Base-by-base conservation (phyloP, 2,113 vertebrate genomes). In the Thamnaconus septentrionalis region DNA sequence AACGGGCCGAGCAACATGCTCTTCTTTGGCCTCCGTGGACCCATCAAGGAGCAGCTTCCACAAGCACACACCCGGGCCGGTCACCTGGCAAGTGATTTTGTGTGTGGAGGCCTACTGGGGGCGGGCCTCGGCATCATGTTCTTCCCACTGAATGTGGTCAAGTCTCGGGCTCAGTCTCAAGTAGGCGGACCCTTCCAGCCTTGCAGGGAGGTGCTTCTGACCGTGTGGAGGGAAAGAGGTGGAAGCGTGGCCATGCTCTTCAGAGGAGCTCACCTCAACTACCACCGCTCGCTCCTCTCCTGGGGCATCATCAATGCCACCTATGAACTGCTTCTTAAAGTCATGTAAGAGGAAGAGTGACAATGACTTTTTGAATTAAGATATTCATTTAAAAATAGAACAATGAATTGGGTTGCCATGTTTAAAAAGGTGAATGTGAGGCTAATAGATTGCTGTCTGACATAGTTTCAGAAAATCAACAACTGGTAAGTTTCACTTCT, bases 261-360 rank as follows among this genome's bases (percentile, higher is more conserved):
- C 83, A 91, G 96, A 64, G 96, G 96, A 7, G 96, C 94, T 18
- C 95, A 95, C 69, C 91, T 98, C 61, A 98, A 98, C 87, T 98
- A 95, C 81, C 94, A 98, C 51, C 93, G 94, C 3, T 98, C 96
- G 2, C 83, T 98, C n/a, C 84, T 98, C 56, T 98, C 96, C 41
- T 98, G 96, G 96, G 95, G 96, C 9, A 98, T 98, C 84, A 98
- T 98, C 84, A 98, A 98, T 55, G 94, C 95, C n/a, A 98, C 95
- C 18, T 98, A 98, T 0, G 96, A 98, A 76, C 92, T 98, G 64
- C 83, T 98, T 66, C 91, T 98, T n/a, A 98, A 95, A 86, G 61
- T 97, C 6, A 64, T 94, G 44, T 97, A 86, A 96, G 72, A 7
- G 18, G 18, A 31, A 31, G 18, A 31, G 18, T 31, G 18, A 31